Conservation (phyloP, 92 coral and sea anemone genomes). For the Porites rus region DNA sequence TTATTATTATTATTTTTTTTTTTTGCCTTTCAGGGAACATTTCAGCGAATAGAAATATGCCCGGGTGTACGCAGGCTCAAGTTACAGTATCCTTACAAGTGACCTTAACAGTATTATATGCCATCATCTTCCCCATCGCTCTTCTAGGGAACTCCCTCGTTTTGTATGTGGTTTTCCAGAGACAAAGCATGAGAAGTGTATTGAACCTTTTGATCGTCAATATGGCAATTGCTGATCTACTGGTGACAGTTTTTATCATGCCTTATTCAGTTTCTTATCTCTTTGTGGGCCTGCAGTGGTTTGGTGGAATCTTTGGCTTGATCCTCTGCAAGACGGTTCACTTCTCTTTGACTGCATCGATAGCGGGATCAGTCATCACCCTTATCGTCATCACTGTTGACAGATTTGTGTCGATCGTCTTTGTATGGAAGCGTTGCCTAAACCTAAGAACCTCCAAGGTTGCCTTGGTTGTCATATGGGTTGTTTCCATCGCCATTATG, state of each 20-base stretch:
- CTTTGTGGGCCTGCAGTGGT: slow-evolving; percentile 75
- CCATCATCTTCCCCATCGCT: slow-evolving; percentile 82
- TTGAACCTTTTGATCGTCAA: slow-evolving; percentile 85
- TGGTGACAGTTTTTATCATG: slow-evolving; percentile 81
- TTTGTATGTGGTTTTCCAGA: slow-evolving; percentile 83
- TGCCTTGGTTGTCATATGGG: slow-evolving; percentile 71
- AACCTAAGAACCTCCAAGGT: slow-evolving; percentile 80
- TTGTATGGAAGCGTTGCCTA: slow-evolving; percentile 74
- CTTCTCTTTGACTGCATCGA: slow-evolving; percentile 78
- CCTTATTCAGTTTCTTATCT: slow-evolving; percentile 80
- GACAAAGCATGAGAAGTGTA: slow-evolving; percentile 82
- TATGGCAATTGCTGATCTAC: slow-evolving; percentile 88
- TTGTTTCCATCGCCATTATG: slow-evolving; percentile 72
- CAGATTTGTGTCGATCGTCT: slow-evolving; percentile 83
- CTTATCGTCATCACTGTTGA: slow-evolving; percentile 82
- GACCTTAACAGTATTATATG: slow-evolving; percentile 64
- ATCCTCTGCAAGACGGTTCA: slow-evolving; percentile 76
- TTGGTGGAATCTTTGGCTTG: slow-evolving; percentile 79
- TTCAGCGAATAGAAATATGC: not conserved
- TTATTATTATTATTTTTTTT: not conserved
- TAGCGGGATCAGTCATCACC: slow-evolving; percentile 83
- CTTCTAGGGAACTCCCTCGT: slow-evolving; percentile 90
- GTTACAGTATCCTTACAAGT: slow-evolving; percentile 53
- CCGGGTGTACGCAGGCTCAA: not conserved
- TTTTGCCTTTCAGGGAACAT: slow-evolving; percentile 9